Base-by-base conservation (phyloP, 2,888 invertebrate genomes). In the Deilephila elpenor region DNA sequence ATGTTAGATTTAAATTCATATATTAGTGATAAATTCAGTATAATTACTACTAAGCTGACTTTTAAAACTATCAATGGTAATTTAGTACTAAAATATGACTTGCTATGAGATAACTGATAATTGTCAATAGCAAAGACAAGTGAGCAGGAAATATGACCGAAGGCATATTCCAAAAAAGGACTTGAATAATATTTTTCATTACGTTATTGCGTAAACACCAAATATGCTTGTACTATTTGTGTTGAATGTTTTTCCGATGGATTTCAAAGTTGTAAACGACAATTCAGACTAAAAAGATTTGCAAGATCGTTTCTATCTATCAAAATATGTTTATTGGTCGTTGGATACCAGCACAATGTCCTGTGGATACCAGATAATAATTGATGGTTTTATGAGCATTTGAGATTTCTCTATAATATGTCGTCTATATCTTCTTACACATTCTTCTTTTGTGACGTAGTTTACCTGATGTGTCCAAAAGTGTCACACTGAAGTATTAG, bases 71-170 rank as follows among this genome's bases (percentile, higher is more conserved):
- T 44, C 44, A 44, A 14, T 44, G 56, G n/a, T n/a, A 56, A 56
- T 5, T 56, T 56, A 56, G n/a, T n/a, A 7, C 56, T n/a, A 56
- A n/a, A 56, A n/a, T n/a, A 56, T 56, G 56, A n/a, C 5, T 44
- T 11, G n/a, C n/a, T 56, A 56, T 56, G 56, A 56, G n/a, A 56
- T n/a, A 56, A n/a, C 44, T 44, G 44, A n/a, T 56, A n/a, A 56
- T 56, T n/a, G 29, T 60, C 19, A 71, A 62, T 29, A 37, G n/a
- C 51, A 64, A 67, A 67, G 67, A 67, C 67, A 20, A 67, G 67
- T 67, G 67, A 67, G 67, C 32, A 67, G 67, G 67, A 67, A 67
- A 67, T 67, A 67, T 67, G 51, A 67, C 67, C 67, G 25, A 67
- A 67, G 67, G 67, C 51, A 67, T 67, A 67, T 67, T 67, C 67